Conservation (phyloP, 2,888 invertebrate genomes). For the Druceiella hillmani region DNA sequence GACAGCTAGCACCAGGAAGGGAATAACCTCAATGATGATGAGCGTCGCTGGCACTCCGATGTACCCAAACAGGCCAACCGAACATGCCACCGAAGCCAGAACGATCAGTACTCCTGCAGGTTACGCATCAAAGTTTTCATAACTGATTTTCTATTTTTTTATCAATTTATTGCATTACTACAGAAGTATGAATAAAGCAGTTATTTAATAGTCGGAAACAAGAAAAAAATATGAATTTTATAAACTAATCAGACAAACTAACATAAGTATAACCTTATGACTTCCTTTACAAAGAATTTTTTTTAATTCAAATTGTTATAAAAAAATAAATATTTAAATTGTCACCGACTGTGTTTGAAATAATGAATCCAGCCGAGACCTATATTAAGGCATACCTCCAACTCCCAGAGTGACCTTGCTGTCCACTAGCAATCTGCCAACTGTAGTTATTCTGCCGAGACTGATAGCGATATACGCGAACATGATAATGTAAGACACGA, state of each 20-base stretch:
- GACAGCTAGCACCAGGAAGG: slow-evolving; percentile 95
- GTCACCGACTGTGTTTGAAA: too few relatives aligned
- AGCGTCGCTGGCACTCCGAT: slow-evolving; percentile 86
- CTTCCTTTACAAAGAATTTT: too few relatives aligned
- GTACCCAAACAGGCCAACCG: slow-evolving; percentile 91
- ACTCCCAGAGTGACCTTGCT: slow-evolving; percentile 95
- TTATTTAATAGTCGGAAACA: too few relatives aligned
- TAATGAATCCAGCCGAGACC: too few relatives aligned
- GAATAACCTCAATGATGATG: slow-evolving; percentile 97
- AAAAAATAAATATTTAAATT: too few relatives aligned
- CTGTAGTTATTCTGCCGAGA: slow-evolving; percentile 79
- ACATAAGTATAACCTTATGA: too few relatives aligned
- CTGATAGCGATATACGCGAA: slow-evolving; percentile 95
- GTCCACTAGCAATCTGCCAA: slow-evolving; percentile 76
- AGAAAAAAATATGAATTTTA: too few relatives aligned
- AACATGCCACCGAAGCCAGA: slow-evolving; percentile 85
- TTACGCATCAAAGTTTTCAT: slow-evolving; percentile 59
- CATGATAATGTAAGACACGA: slow-evolving; percentile 95
- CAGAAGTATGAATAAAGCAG: too few relatives aligned
- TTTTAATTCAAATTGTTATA: too few relatives aligned
- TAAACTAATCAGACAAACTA: too few relatives aligned
- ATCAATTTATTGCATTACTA: too few relatives aligned
- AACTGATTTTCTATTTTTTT: too few relatives aligned
- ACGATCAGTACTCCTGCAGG: slow-evolving; percentile 88
- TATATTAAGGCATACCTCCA: slow-evolving; percentile 69